Percentiles rank a stretch among this genome's conserved stretches.
Evolutionary conservation across 1,140 invertebrate genomes (phyloP).

Genomic region (Oryctes rhinoceros): DNA sequence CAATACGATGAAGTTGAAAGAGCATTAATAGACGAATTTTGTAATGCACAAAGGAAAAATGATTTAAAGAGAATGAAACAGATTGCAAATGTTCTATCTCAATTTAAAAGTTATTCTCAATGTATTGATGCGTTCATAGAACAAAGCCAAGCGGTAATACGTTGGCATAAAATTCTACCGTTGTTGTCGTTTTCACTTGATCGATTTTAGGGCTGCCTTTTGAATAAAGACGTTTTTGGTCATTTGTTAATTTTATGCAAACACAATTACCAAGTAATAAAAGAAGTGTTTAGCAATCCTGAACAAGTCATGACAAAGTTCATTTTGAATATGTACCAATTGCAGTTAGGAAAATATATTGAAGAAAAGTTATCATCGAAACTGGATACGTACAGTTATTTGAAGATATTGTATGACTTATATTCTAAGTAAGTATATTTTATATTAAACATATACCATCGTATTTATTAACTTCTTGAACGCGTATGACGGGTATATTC

Average conservation of each 20-base stretch:
- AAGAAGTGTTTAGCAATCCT: slow-evolving; percentile 94
- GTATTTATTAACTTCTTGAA: no score
- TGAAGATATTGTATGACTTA: slow-evolving; percentile 87
- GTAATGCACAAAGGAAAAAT: slow-evolving; percentile 82
- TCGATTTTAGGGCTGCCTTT: slow-evolving; percentile 70
- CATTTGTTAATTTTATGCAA: slow-evolving; percentile 91
- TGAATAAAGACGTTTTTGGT: slow-evolving; percentile 88
- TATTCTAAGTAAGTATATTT: slow-evolving; percentile 76
- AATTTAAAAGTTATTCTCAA: slow-evolving; percentile 96
- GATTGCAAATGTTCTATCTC: slow-evolving; percentile 88
- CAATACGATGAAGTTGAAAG: slow-evolving; percentile 97
- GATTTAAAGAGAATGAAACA: slow-evolving; percentile 92
- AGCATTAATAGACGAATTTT: slow-evolving; percentile 94
- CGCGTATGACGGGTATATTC: no score
- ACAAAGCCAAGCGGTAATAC: slow-evolving; percentile 87
- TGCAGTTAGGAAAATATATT: slow-evolving; percentile 89
- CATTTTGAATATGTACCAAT: slow-evolving; percentile 94
- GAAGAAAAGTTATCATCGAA: slow-evolving; percentile 80
- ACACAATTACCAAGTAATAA: slow-evolving; percentile 87
- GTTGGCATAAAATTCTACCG: slow-evolving; percentile 26
- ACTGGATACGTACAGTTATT: slow-evolving; percentile 85
- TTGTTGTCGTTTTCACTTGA: slow-evolving; percentile 40
- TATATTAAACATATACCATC: background rate
- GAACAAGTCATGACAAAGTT: slow-evolving; percentile 99
- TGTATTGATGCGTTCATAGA: slow-evolving; percentile 98